Evolutionary conservation across 2,113 vertebrate genomes (phyloP), one percentile per base, ranked within the genome.

Genomic region (Onychorhynchus coronatus): DNA sequence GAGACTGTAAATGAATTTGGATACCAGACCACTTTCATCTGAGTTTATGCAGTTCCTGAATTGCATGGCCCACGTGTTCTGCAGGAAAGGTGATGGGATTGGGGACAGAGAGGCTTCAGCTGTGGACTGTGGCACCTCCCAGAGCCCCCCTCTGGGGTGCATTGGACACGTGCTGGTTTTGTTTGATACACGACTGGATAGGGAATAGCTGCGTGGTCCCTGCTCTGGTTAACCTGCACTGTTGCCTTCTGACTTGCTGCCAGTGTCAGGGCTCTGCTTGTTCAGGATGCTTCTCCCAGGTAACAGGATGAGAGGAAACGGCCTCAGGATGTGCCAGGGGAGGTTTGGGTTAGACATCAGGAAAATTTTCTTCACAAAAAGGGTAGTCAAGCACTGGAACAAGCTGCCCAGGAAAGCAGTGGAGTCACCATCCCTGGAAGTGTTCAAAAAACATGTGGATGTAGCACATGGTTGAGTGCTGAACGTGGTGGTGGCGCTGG

Each of bases 361-460:
- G 13, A 35, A 14, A 61, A 9, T 12, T 6, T 3, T 2, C 68
- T 30, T 24, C 9, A 5, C 7, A n/a, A 46, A 1, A 47, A 39
- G 24, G 18, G 5, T 4, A 39, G 27, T 3, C 23, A 46, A 2
- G 12, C 19, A 8, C 2, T 21, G 5, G 0, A 31, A 5, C 1
- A 2, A 14, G 4, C 44, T 74, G 68, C 44, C 14, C 5, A 6
- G 44, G 37, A 10, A 5, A 23, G 1, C 5, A 30, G 33, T 66
- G 63, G 63, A 66, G 21, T 24, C 63, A 66, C 7, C 33, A 20
- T 33, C n/a, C 63, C 70, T 46, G 28, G 10, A 12, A 10, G 12
- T 18, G 52, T 1, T 16, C 25, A 27, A 0, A 20, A 22, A 1
- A 31, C 31, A 3, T 4, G 1, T 20, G 44, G 6, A 5, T 46